Evolutionary conservation across 2,888 invertebrate genomes (phyloP).

Genomic region (Chymomyza caudatula): DNA sequence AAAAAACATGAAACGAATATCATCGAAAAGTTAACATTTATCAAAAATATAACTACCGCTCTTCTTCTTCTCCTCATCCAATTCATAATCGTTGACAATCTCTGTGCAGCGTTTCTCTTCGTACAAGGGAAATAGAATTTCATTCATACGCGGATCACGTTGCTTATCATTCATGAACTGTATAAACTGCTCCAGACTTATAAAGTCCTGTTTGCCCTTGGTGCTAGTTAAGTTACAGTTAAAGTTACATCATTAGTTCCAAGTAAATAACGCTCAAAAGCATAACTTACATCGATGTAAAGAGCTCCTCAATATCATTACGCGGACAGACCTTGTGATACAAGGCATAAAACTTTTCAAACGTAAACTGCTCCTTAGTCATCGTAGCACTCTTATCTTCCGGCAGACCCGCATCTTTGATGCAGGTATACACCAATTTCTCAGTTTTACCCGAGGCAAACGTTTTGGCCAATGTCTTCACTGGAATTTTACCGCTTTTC

Average conservation of each 20-base stretch:
- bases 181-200: constrained; percentile 91
- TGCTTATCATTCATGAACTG: constrained; percentile 98
- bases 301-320: constrained; percentile 98
- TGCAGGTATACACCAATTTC: constrained; percentile 97
- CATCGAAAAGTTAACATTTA: background rate
- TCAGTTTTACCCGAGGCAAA: constrained; percentile 99
- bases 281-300: constrained; percentile 92
- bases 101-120: constrained; percentile 95
- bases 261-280: no score
- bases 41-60: constrained; percentile 41
- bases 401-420: constrained; percentile 95
- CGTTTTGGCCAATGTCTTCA: constrained; percentile 96
- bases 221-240: constrained; percentile 81
- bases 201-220: constrained; percentile 92
- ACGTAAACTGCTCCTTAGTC: constrained; percentile 95
- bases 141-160: constrained; percentile 97
- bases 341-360: constrained; percentile 98
- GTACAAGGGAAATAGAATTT: constrained; percentile 98
- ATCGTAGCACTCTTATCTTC: constrained; percentile 97
- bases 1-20: background rate
- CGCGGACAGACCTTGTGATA: constrained; percentile 99
- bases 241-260: background rate
- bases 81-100: constrained; percentile 96
- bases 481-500: constrained; percentile 96
- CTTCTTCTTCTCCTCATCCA: constrained; percentile 82